Base-by-base conservation (phyloP, 1,140 invertebrate species). In the Drosophila hydei region DNA sequence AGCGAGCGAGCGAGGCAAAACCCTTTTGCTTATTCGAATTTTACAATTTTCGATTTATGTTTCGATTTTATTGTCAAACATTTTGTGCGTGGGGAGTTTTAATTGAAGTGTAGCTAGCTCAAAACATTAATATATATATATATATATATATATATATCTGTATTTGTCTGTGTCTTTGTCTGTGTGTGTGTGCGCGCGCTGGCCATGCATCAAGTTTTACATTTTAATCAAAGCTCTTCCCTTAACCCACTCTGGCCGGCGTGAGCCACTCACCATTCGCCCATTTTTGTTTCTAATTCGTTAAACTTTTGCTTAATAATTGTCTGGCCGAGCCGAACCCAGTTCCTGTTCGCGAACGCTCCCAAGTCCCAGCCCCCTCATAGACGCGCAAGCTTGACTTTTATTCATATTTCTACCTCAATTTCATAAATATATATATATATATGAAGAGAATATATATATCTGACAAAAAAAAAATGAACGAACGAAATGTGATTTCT, bases 291-390 rank as follows among this genome's bases (percentile, higher is more conserved):
- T 87, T 87, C 75, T 87, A 87, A 87, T 87, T 87, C 83, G 83
- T 87, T 87, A 87, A 87, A 88, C 83, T 87, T 88, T 87, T 87
- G 83, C 78, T 79, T 87, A 83, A 87, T 87, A 87, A 87, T 87
- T 87, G 83, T 87, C 83, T 87, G 83, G 62, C 71, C 64, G 55
- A 61, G 58, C 55, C 65, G 64, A 69, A 55, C 63, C 50, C 63
- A 60, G 59, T 67, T 54, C 38, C 63, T 62, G 50, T 40, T 21
- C 25, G 21, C 25, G 43, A 12, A 14, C 4, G 2, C 38, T 4
- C 48, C 19, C 51, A 38, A 43, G 0, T 7, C 47, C 40, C 25
- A 43, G 16, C 23, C 0, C 1, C 7, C 16, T 12, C 21, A 27
- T 16, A 16, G 3, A 7, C 18, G 42, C 58, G 58, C 65, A 33